Evolutionary conservation across 2,113 vertebrate genomes (phyloP), one percentile per base, ranked within the genome.

Genomic region (Entomyzon cyanotis): DNA sequence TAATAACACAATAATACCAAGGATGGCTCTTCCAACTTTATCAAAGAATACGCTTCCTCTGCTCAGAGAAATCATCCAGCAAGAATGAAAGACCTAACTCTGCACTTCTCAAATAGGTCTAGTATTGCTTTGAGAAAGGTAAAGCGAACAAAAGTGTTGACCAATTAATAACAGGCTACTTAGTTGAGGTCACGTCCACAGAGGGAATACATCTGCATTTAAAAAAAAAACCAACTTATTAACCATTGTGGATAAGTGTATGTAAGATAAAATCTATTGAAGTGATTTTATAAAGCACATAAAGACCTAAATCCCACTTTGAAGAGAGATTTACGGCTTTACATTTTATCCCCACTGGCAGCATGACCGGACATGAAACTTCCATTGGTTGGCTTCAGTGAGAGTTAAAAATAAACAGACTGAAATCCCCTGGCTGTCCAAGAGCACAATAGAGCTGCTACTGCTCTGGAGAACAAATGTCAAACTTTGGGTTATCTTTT

Each of bases 401-500:
- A 77, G 67, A 79, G 84, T 83, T 95, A 95, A 94, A 95, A 95
- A 93, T 89, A 96, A 78, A 84, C n/a, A 91, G 83, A 93, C 67
- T 80, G 0, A 93, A 91, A 87, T 94, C 53, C 70, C 25, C 53
- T 55, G 55, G 15, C 44, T 95, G 33, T 35, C 30, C 59, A 93
- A 69, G 65, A 87, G 53, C n/a, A 91, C 27, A 91, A 42, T 14
- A 67, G 78, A 91, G 24, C n/a, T 64, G 33, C 55, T 89, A 22
- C 62, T 85, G 41, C 55, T 46, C 47, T 1, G 3, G 28, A 90
- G 84, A 91, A 53, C 31, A 87, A 69, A 89, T 44, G 9, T 30
- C 27, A 83, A 42, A 79, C 50, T 91, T 74, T 22, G 55, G 30
- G 53, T 87, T 78, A 49, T 63, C 60, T 70, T 84, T n/a, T 80